Evolutionary conservation across 2,113 vertebrate species (phyloP).

Genomic region (Eptesicus fuscus): DNA sequence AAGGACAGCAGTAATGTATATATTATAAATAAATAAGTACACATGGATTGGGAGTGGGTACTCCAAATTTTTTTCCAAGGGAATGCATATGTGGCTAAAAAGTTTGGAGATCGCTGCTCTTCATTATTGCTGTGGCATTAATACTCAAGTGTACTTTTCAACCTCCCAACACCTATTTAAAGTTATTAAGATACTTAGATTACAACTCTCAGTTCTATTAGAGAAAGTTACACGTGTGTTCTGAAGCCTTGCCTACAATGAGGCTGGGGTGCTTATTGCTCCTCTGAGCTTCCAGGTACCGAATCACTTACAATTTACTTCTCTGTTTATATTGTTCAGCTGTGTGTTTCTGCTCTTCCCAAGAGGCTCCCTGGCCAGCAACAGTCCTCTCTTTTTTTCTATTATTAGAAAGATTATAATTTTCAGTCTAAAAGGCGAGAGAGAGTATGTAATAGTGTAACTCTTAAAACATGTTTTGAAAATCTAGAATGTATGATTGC

Average conservation of each 20-base stretch:
- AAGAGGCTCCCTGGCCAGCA: background rate
- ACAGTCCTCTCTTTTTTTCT: background rate
- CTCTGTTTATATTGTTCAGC: background rate
- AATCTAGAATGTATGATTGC: background rate
- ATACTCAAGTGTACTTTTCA: background rate
- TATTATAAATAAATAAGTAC: background rate
- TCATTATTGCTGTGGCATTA: background rate
- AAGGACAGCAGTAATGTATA: background rate
- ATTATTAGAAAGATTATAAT: background rate
- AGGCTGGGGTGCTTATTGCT: background rate
- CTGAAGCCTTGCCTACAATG: background rate
- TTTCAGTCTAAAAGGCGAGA: background rate
- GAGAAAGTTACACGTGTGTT: background rate
- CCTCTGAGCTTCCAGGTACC: background rate
- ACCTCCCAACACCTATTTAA: background rate
- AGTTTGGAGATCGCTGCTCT: background rate
- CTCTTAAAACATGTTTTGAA: slow-evolving; percentile 15
- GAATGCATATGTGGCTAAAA: background rate
- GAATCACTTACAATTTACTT: background rate
- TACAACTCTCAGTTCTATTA: background rate
- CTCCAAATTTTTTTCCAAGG: background rate
- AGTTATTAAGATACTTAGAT: background rate
- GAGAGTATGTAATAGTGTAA: background rate
- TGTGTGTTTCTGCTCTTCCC: background rate
- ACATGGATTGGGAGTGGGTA: background rate